Evolutionary conservation across 2,797 vertebrate species (phyloP).

Genomic region (Anas flavirostris): DNA sequence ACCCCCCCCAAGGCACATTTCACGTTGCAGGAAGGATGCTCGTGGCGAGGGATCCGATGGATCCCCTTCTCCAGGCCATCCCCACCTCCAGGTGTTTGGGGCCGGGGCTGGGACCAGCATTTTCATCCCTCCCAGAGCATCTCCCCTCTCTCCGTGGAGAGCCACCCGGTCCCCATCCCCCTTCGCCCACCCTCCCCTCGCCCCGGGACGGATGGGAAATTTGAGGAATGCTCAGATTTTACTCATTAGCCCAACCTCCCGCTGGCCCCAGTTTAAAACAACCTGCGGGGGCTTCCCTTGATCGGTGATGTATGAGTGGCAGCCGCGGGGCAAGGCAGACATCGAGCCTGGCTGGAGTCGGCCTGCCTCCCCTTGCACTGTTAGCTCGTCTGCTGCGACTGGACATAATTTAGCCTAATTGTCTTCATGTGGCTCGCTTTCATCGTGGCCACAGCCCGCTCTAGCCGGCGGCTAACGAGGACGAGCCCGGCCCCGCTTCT

Average conservation of each 20-base stretch:
- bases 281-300: conserved; percentile 82
- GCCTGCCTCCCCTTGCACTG: conserved; percentile 39
- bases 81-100: fast-evolving
- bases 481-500: not conserved
- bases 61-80: not conserved
- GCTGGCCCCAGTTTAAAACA: conserved; percentile 80
- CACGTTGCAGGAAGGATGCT: fast-evolving
- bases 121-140: not conserved
- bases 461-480: not conserved
- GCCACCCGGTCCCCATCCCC: not conserved
- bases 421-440: conserved; percentile 48
- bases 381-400: conserved; percentile 34
- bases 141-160: not conserved
- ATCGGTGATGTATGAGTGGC: conserved; percentile 83
- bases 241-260: conserved; percentile 91
- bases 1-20: not conserved
- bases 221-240: conserved; percentile 74
- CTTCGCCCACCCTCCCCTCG: conserved; percentile 49
- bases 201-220: conserved; percentile 64
- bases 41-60: fast-evolving
- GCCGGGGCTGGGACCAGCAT: not conserved
- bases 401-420: conserved; percentile 77
- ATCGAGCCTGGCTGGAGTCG: conserved; percentile 71
- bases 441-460: not conserved
- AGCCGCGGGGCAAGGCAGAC: conserved; percentile 68